Percentiles rank a stretch among this genome's conserved stretches.
These are phyloP conservation scores for Camptogramma bilineatum DNA, from an alignment of 2,888 invertebrate species.

Conservation along the genomic window DNA sequence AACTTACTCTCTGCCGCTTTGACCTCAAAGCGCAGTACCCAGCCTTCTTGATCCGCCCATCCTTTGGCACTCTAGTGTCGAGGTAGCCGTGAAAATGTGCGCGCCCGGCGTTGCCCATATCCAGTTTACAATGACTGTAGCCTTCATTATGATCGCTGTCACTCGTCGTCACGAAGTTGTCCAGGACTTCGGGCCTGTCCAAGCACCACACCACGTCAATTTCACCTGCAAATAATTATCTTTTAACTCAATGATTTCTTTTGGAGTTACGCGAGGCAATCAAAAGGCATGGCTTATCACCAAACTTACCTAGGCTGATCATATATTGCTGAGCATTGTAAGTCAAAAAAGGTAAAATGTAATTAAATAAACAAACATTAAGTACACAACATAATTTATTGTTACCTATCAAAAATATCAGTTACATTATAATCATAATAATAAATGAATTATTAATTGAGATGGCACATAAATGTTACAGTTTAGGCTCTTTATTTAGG, in stretches of 20 bases:
- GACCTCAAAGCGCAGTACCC: slow-evolving; percentile 94
- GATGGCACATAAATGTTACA: slow-evolving; percentile 39
- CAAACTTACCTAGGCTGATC: neutral
- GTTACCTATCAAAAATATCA: slow-evolving; percentile 38
- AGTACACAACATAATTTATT: slow-evolving; percentile 40
- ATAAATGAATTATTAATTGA: slow-evolving; percentile 22
- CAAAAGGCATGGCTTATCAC: neutral
- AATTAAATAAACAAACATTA: slow-evolving; percentile 16
- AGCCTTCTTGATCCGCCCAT: slow-evolving; percentile 90
- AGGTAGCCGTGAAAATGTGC: slow-evolving; percentile 90
- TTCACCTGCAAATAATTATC: slow-evolving; percentile 81
- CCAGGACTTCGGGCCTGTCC: slow-evolving; percentile 84
- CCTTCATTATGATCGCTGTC: slow-evolving; percentile 95
- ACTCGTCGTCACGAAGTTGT: slow-evolving; percentile 89
- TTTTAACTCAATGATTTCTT: neutral
- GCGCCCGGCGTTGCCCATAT: slow-evolving; percentile 88
- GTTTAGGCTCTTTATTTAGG: slow-evolving; percentile 15
- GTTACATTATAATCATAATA: slow-evolving; percentile 38
- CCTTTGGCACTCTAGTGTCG: slow-evolving; percentile 89
- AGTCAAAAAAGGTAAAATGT: neutral
- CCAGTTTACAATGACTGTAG: slow-evolving; percentile 89
- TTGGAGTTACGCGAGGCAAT: neutral
- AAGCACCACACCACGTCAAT: slow-evolving; percentile 91
- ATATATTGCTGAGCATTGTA: neutral
- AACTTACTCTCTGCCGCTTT: slow-evolving; percentile 85